These are phyloP conservation scores for Piscicola geometra DNA, from an alignment of 2,888 invertebrate species.

Conservation along the genomic window DNA sequence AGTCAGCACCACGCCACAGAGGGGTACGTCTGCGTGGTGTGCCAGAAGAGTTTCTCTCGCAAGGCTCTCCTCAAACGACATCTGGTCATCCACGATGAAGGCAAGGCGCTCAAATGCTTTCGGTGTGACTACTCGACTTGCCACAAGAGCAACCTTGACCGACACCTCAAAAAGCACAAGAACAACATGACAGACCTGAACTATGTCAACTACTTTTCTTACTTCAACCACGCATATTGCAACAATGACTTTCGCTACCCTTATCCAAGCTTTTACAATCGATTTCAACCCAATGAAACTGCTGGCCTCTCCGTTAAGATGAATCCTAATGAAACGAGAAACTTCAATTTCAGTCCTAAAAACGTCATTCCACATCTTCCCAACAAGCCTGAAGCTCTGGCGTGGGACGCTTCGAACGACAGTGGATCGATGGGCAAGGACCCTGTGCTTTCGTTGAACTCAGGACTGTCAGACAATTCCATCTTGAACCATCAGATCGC, in stretches of 20 bases:
- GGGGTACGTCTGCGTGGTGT: conserved; percentile 32
- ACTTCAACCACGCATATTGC: too few relatives aligned
- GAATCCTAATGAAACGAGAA: neutral
- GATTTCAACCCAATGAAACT: neutral
- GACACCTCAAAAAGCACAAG: conserved; percentile 33
- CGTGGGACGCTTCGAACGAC: neutral
- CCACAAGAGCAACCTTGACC: conserved; percentile 38
- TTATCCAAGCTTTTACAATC: neutral
- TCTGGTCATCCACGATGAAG: conserved; percentile 30
- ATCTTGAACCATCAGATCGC: too few relatives aligned
- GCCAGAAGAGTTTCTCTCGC: conserved; percentile 29
- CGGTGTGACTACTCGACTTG: conserved; percentile 34
- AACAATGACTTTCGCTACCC: neutral
- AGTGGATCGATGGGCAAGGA: neutral
- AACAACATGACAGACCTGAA: neutral
- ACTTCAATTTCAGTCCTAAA: neutral
- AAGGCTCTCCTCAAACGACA: conserved; percentile 38
- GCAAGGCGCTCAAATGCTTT: conserved; percentile 26
- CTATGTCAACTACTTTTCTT: neutral
- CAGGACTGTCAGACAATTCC: too few relatives aligned
- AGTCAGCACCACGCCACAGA: conserved; percentile 31
- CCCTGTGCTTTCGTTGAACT: neutral
- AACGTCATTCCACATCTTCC: neutral
- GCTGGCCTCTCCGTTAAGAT: neutral
- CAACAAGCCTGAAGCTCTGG: too few relatives aligned